Percentiles rank a stretch among this genome's conserved stretches.
Evolutionary conservation across 1,140 invertebrate species (phyloP).

Genomic region (Sitodiplosis mosellana): DNA sequence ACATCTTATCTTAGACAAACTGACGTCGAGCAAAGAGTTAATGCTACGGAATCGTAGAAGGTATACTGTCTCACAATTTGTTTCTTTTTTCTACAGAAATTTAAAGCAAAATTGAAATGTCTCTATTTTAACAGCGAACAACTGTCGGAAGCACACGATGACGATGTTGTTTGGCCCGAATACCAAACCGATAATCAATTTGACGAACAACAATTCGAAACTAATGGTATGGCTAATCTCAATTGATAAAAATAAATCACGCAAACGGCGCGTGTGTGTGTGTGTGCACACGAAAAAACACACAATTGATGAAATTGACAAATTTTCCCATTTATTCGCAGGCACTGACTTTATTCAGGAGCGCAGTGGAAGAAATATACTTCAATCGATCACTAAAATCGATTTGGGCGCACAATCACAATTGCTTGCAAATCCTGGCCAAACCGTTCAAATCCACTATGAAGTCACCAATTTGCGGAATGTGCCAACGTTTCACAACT

Average conservation of each 20-base stretch:
- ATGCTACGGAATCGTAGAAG: too few relatives aligned
- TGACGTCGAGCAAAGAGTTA: too few relatives aligned
- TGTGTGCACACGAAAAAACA: neutral
- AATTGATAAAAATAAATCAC: slow-evolving; percentile 11
- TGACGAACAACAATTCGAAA: neutral
- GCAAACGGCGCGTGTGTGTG: neutral
- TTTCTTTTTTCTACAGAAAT: too few relatives aligned
- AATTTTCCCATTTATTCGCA: neutral
- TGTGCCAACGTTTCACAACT: slow-evolving; percentile 26
- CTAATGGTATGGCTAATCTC: neutral
- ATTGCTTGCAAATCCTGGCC: slow-evolving; percentile 14
- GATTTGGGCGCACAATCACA: slow-evolving; percentile 21
- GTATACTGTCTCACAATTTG: too few relatives aligned
- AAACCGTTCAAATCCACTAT: slow-evolving; percentile 25
- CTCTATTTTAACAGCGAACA: too few relatives aligned
- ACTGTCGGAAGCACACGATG: too few relatives aligned
- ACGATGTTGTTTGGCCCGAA: too few relatives aligned
- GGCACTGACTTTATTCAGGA: neutral
- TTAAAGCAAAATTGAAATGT: too few relatives aligned
- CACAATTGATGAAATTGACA: neutral
- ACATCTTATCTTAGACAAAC: too few relatives aligned
- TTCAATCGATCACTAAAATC: slow-evolving; percentile 6
- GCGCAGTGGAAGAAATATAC: neutral
- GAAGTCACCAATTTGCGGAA: slow-evolving; percentile 35
- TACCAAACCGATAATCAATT: too few relatives aligned